Evolutionary conservation across 1,140 invertebrate species (phyloP), one percentile per base, ranked within the genome.

Genomic region (Drosophila subpulchrella): DNA sequence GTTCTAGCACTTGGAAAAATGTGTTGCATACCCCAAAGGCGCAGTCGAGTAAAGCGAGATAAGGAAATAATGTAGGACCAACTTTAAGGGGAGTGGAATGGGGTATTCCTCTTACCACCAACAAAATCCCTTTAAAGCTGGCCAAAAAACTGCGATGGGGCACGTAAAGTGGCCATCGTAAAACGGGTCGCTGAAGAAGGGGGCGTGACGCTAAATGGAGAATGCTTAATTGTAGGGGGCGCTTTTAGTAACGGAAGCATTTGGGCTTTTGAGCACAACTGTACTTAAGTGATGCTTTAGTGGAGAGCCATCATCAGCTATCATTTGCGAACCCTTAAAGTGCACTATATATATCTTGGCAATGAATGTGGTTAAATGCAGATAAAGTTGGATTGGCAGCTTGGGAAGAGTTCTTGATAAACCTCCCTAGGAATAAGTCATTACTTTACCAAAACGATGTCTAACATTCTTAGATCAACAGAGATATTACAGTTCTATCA

Each of bases 121-220:
- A 39, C 32, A 13, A 50, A 55, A 47, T 50, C 68, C 55, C 67
- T 74, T 74, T 74, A 62, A 50, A 74, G 20, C 56, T 47, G 27
- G 39, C 50, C 12, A 27, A 57, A 41, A 74, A 51, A 38, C 44
- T 50, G 58, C 39, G 56, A 30, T 63, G 60, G 38, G 39, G 38
- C 78, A 76, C 78, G 66, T 81, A 58, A 55, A 55, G 47, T 54
- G 73, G 68, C 42, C 61, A 50, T 67, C 73, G 59, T 81, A 73
- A 81, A 78, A 71, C 20, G 30, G 30, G 15, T 4, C 27, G 11
- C 15, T 15, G 4, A 5, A 34, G 12, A 8, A 3, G 42, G 10
- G 4, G 20, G 24, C 20, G 51, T 53, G 50, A 32, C 32, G 1
- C 2, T 24, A 66, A 63, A 39, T 32, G 51, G 36, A 13, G 17